Base-by-base conservation (phyloP, 2,797 vertebrate genomes). In the Potorous gilbertii region DNA sequence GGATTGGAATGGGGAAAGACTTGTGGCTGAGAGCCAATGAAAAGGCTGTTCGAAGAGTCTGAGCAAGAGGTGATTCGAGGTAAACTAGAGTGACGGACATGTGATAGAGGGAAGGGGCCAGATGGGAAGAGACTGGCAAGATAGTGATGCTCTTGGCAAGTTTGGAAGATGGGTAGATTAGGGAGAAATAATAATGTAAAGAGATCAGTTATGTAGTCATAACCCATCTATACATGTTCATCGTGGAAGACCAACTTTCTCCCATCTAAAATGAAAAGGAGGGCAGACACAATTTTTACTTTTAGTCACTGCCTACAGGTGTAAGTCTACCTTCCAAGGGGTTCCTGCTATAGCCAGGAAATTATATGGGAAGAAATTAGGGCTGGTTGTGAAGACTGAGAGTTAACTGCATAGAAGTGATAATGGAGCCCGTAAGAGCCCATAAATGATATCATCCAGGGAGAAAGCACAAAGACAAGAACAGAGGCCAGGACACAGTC, bases 391-490 rank as follows among this genome's bases (percentile, higher is more conserved):
- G 55, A 4, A 55, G 56, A 57, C 29, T 62, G 18, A 34, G 34
- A 95, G 62, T 90, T 90, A 28, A 56, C 4, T 54, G 40, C 21
- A 34, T 52, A 52, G 6, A 92, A 34, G 56, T 89, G 18, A 16
- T 95, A 90, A 62, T 50, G 91, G n/a, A 89, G 54, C 87, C 94
- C 11, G 91, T 94, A 52, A 24, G 28, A 94, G 14, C 28, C 56
- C 56, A 57, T 91, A 4, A 4, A 74, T 92, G 0, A 1, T 81
- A 4, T 93, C 34, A 27, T 8, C 50, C 59, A 94, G 95, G 81
- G 54, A 93, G 66, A 93, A 94, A 14, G 94, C 56, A 95, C 56
- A 16, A 91, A 57, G n/a, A 57, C 46, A 92, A 93, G 93, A 91
- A 59, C 34, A 34, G 31, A 62, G 59, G 11, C 12, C 10, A 62